Conservation (phyloP, 2,113 vertebrate genomes). For the Platycercus adscitus region DNA sequence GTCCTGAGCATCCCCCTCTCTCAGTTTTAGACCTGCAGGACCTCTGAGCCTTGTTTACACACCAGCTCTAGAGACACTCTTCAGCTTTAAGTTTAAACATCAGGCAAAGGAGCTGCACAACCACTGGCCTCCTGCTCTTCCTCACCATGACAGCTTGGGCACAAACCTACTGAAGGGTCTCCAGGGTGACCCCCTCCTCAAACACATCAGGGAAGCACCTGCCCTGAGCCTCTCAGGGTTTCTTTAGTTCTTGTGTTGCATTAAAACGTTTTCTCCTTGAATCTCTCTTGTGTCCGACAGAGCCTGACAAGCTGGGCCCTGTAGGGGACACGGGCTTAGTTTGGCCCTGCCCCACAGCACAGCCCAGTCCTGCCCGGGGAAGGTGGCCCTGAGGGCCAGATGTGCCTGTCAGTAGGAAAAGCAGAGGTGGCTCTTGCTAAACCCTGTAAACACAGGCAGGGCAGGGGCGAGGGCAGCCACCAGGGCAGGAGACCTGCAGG, state of each 20-base stretch:
- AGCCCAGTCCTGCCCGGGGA: neutral
- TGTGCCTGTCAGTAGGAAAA: neutral
- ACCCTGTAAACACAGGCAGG: neutral
- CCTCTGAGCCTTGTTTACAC: neutral
- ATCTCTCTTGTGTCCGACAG: neutral
- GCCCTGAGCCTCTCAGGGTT: neutral
- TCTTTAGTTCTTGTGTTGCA: neutral
- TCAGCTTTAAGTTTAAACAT: neutral
- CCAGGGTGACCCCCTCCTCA: neutral
- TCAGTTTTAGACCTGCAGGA: neutral
- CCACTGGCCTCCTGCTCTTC: neutral
- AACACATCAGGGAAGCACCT: no score
- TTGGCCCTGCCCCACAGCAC: neutral
- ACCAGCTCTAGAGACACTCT: neutral
- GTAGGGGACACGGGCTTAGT: rapidly evolving
- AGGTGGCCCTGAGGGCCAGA: neutral
- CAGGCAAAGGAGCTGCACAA: neutral
- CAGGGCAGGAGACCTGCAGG: neutral
- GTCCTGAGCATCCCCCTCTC: neutral
- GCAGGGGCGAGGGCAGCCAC: neutral
- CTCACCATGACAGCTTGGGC: neutral
- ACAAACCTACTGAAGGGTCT: neutral
- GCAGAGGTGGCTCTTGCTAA: neutral
- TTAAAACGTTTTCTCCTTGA: neutral
- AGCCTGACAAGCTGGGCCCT: neutral